Evolutionary conservation across 2,888 invertebrate species (phyloP).

Genomic region (Cerceris rybyensis): DNA sequence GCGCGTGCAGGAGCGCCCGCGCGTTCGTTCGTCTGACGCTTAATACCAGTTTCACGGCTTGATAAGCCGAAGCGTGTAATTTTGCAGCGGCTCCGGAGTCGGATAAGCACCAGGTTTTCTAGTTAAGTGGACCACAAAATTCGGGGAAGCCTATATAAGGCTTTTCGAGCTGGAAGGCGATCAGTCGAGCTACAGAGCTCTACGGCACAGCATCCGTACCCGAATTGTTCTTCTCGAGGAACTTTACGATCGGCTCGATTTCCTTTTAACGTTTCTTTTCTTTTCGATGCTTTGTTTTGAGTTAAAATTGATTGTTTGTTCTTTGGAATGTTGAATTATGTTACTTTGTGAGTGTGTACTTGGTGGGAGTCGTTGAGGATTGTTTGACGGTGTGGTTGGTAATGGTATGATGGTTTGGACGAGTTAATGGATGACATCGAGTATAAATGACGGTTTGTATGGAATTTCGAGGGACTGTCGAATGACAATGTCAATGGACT

Average conservation of each 20-base stretch:
- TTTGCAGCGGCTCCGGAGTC: conserved; percentile 83
- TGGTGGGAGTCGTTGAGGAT: neutral
- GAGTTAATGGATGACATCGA: no score
- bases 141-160: conserved; percentile 85
- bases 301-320: no score
- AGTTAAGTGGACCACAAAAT: conserved; percentile 86
- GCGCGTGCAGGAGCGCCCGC: conserved; percentile 69
- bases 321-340: neutral
- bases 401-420: neutral
- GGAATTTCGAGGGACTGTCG: no score
- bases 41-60: conserved; percentile 83
- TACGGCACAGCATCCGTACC: conserved; percentile 65
- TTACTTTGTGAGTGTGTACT: neutral
- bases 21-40: conserved; percentile 75
- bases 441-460: no score
- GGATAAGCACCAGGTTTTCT: conserved; percentile 85
- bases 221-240: conserved; percentile 32
- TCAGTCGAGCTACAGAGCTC: conserved; percentile 76
- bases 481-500: no score
- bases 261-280: conserved; percentile 7
- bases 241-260: conserved; percentile 2
- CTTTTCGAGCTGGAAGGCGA: conserved; percentile 74
- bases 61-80: conserved; percentile 85
- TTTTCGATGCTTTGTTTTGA: conserved; percentile 1
- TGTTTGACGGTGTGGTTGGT: neutral